phyloP scores from a whole-genome alignment of 2,113 vertebrate species.

The Seriola aureovittata region DNA sequence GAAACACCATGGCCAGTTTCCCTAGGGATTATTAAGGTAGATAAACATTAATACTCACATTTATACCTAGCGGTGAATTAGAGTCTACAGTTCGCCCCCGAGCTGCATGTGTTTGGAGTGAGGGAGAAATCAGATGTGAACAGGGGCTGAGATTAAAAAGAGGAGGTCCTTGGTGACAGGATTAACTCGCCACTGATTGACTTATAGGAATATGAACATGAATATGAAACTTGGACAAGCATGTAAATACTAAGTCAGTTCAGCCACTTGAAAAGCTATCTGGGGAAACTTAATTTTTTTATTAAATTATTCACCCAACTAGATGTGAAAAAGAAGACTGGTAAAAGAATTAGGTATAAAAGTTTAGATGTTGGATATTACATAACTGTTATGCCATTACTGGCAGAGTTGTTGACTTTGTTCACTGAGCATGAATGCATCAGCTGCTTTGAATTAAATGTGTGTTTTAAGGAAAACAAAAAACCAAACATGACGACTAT shows the following conservation, averaged over 20 bases:
- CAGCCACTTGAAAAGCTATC: neutral
- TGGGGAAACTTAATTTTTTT: conserved; percentile 7
- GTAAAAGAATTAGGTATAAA: conserved; percentile 4
- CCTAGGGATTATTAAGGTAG: neutral
- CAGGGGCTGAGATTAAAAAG: neutral
- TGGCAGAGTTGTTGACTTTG: neutral
- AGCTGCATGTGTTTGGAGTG: neutral
- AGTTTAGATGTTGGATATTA: conserved; percentile 4
- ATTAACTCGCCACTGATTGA: neutral
- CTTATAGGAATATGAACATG: neutral
- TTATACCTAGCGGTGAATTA: conserved; percentile 1
- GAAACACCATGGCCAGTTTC: conserved; percentile 5
- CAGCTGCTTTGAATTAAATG: conserved; percentile 21
- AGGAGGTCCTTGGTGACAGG: neutral
- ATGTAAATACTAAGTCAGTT: conserved; percentile 1
- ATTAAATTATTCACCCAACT: conserved; percentile 12
- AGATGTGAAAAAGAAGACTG: neutral
- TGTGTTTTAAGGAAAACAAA: neutral
- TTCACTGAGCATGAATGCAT: neutral
- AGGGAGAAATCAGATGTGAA: neutral
- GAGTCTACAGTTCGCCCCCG: neutral
- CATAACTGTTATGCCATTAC: neutral
- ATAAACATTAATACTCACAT: conserved; percentile 28
- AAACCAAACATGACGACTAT: neutral
- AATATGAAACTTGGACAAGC: neutral